Base-by-base conservation (phyloP, 2,888 invertebrate genomes). In the Eulithis testata region DNA sequence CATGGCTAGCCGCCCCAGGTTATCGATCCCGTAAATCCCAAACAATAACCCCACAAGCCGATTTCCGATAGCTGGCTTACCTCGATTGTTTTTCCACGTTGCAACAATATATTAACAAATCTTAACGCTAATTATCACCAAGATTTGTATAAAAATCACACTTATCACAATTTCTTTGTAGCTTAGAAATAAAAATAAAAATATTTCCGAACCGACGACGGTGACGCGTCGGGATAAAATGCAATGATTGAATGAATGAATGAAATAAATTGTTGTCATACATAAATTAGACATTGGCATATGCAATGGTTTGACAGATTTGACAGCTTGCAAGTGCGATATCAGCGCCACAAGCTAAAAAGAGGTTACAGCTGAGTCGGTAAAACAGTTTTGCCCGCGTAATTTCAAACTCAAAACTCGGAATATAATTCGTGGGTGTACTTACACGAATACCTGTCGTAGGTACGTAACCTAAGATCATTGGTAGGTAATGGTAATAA, bases 11-110 rank as follows among this genome's bases (percentile, higher is more conserved):
- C 91, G 87, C 87, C 90, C 79, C 87, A 88, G 89, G 92, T 91
- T 93, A 93, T 93, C 92, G 93, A 93, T 93, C 92, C 89, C 90
- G 84, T 83, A 84, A 85, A 88, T 89, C 85, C 90, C 89, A 92
- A 92, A 92, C 93, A 93, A 90, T 86, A 82, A 86, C 81, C 80
- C 78, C 80, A 77, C 78, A 76, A 76, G 71, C 78, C 74, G 76
- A 81, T 77, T 80, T 62, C 62, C 75, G 69, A 73, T 74, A 75
- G 73, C 75, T 75, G 78, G 74, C 91, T 91, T 90, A 93, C 92
- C 92, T 93, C 92, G 89, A 87, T 86, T 81, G 82, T 81, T 85
- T 88, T 87, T 87, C 79, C 88, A 86, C 81, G 76, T 81, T 85
- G 82, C 85, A 90, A 90, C 86, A 89, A 88, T 87, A 87, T 88